A percentile compares a stretch with the other conserved stretches of the same genome.
Conservation (phyloP, 2,797 vertebrate genomes). For the Acanthis flammea region DNA sequence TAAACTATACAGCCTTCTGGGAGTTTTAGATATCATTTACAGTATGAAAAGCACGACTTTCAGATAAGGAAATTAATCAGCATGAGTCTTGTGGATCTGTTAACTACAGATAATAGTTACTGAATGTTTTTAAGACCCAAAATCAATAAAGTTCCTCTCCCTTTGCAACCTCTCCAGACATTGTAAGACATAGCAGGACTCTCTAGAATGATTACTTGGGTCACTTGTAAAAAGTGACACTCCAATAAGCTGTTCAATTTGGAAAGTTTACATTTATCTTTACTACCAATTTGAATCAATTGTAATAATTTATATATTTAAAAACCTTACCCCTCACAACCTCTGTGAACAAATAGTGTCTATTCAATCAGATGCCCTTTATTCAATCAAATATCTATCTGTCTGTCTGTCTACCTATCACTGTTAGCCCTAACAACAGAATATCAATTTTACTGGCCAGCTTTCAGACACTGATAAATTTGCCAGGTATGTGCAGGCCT, state of each 20-base stretch:
- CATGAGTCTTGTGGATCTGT: not conserved
- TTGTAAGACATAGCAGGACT: not conserved
- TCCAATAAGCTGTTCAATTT: not conserved
- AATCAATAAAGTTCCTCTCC: conserved; percentile 1
- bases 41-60: not conserved
- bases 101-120: conserved; percentile 14
- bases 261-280: not conserved
- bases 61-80: conserved; percentile 34
- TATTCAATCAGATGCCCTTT: not conserved
- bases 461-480: not conserved
- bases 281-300: not conserved
- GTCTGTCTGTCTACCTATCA: not conserved
- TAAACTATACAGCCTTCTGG: not conserved
- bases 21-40: not conserved
- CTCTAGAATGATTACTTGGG: not conserved
- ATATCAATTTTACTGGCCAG: not conserved
- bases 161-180: not conserved
- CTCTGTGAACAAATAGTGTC: not conserved
- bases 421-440: not conserved
- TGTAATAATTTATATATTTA: not conserved
- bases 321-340: not conserved
- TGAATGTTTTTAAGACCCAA: not conserved
- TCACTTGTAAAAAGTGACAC: not conserved
- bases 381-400: not conserved
- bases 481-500: not conserved